Evolutionary conservation across 2,888 invertebrate species (phyloP).

Genomic region (Plagodis pulveraria): DNA sequence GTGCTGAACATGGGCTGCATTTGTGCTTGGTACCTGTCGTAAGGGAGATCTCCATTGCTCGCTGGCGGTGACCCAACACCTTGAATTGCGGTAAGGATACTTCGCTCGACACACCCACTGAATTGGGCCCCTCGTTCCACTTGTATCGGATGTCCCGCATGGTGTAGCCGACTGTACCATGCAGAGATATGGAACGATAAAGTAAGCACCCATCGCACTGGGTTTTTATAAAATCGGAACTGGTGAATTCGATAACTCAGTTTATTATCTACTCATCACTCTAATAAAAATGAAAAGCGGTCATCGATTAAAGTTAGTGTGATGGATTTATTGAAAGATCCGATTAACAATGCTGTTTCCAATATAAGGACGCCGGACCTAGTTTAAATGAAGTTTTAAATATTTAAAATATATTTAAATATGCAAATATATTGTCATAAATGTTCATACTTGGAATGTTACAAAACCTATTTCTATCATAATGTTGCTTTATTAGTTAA

Average conservation of each 20-base stretch:
- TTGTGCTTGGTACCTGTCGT: conserved; percentile 91
- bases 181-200: conserved; percentile 80
- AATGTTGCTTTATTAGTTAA: no score
- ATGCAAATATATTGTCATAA: no score
- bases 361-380: no score
- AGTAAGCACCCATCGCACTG: conserved; percentile 82
- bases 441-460: no score
- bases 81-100: conserved; percentile 98
- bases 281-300: conserved; percentile 8
- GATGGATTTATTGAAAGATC: conserved; percentile 21
- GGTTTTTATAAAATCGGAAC: conserved; percentile 58
- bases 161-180: conserved; percentile 96
- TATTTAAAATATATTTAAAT: no score
- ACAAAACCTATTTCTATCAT: no score
- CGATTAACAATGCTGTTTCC: no score
- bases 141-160: conserved; percentile 99
- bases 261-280: conserved; percentile 17
- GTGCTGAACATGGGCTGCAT: conserved; percentile 38
- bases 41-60: conserved; percentile 96
- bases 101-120: conserved; percentile 96
- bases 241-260: conserved; percentile 27
- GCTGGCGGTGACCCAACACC: conserved; percentile 97
- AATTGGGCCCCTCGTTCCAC: conserved; percentile 97
- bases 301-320: conserved; percentile 40
- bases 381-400: no score